Evolutionary conservation across 2,888 invertebrate species (phyloP), one percentile per base, ranked within the genome.

Genomic region (Phanerotoma sp.): DNA sequence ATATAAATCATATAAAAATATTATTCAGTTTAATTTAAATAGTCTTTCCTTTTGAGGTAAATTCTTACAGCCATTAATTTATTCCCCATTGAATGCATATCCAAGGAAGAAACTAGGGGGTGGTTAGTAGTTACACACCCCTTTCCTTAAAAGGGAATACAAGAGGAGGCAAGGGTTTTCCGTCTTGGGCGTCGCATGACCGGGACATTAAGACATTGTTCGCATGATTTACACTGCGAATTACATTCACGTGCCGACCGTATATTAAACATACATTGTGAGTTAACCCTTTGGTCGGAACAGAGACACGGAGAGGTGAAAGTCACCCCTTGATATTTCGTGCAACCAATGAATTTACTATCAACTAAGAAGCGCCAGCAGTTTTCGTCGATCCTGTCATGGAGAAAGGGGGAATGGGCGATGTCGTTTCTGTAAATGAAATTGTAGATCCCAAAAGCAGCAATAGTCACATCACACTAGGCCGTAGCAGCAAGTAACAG

Each of bases 121-220:
- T 61, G n/a, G n/a, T n/a, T n/a, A n/a, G n/a, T 57, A 60, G 56
- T 32, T 41, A 51, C 37, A 45, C 25, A 44, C 37, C 57, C 62
- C 61, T 64, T 63, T 66, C 64, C 69, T 67, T 66, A 60, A 56
- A 44, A 56, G 51, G 52, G 46, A 58, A n/a, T 50, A 46, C 55
- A 54, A 40, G 54, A 45, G n/a, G n/a, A n/a, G n/a, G 47, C 51
- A 50, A 71, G 73, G 74, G 51, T 75, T 75, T 76, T 75, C 68
- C 66, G 71, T 68, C 71, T 66, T 67, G 66, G 76, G 75, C 75
- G 76, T 74, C 73, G 72, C 71, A 72, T 76, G 77, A 76, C 77
- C 75, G 72, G 74, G 75, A 75, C 77, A 75, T 77, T 76, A 76
- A 76, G 77, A 77, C 77, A 77, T 77, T 77, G 77, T 77, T 76